Evolutionary conservation across 1,140 invertebrate genomes (phyloP).

Genomic region (Samia ricini): DNA sequence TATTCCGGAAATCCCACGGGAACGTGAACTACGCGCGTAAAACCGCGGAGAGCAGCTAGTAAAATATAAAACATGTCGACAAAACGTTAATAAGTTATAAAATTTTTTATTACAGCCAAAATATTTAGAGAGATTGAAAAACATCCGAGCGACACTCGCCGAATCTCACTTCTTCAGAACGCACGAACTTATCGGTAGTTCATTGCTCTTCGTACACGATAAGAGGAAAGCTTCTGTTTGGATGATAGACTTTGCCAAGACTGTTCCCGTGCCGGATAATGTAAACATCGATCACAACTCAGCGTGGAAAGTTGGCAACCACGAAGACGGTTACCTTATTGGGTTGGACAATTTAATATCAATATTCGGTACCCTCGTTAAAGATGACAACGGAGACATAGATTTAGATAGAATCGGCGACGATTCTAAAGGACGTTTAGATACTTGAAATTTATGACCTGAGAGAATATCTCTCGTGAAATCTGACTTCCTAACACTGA

Average conservation of each 20-base stretch:
- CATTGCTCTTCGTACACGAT: constrained; percentile 97
- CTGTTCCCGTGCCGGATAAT: constrained; percentile 87
- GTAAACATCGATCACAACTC: constrained; percentile 88
- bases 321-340: constrained; percentile 98
- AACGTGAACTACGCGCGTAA: too few relatives aligned
- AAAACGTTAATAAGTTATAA: constrained; percentile 12
- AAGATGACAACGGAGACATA: constrained; percentile 65
- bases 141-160: constrained; percentile 88
- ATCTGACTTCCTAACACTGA: constrained; percentile 30
- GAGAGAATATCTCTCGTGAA: constrained; percentile 26
- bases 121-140: constrained; percentile 91
- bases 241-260: constrained; percentile 99
- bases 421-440: constrained; percentile 59
- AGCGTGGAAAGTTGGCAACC: constrained; percentile 97
- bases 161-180: constrained; percentile 92
- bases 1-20: too few relatives aligned
- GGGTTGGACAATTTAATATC: constrained; percentile 96
- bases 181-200: constrained; percentile 98
- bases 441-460: constrained; percentile 53
- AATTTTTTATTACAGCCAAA: constrained; percentile 81
- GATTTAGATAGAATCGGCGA: constrained; percentile 60
- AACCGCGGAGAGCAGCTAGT: too few relatives aligned
- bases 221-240: constrained; percentile 91
- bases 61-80: background rate
- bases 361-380: constrained; percentile 84